Conservation (phyloP, 2,113 vertebrate genomes). For the Otolemur garnettii region DNA sequence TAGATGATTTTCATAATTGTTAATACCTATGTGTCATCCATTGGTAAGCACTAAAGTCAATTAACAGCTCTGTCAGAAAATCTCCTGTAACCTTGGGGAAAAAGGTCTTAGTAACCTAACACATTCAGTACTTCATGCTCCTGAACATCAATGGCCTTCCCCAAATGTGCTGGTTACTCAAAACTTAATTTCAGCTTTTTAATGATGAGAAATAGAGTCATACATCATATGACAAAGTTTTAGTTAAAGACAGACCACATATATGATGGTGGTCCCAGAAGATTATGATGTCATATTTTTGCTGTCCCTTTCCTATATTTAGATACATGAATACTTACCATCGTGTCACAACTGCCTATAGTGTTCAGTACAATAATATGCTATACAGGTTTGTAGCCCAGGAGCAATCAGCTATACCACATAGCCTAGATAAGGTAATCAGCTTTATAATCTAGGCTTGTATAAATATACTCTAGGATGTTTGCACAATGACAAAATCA, state of each 20-base stretch:
- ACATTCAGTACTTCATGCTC: not conserved
- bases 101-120: not conserved
- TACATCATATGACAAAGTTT: not conserved
- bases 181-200: not conserved
- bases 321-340: not conserved
- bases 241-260: not conserved
- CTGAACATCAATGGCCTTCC: not conserved
- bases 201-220: conserved; percentile 12
- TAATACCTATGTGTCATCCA: not conserved
- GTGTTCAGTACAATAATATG: not conserved
- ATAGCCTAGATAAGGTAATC: not conserved
- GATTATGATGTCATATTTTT: not conserved
- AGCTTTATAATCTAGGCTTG: not conserved
- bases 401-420: not conserved
- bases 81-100: not conserved
- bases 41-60: conserved; percentile 2
- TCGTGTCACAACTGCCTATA: not conserved
- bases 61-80: conserved; percentile 61
- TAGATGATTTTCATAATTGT: conserved; percentile 38
- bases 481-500: not conserved
- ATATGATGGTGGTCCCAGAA: not conserved
- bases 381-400: not conserved
- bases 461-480: not conserved
- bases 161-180: not conserved
- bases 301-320: not conserved